These are phyloP conservation scores for Diglossa cyanea DNA, from an alignment of 2,797 vertebrate genomes.

Conservation along the genomic window DNA sequence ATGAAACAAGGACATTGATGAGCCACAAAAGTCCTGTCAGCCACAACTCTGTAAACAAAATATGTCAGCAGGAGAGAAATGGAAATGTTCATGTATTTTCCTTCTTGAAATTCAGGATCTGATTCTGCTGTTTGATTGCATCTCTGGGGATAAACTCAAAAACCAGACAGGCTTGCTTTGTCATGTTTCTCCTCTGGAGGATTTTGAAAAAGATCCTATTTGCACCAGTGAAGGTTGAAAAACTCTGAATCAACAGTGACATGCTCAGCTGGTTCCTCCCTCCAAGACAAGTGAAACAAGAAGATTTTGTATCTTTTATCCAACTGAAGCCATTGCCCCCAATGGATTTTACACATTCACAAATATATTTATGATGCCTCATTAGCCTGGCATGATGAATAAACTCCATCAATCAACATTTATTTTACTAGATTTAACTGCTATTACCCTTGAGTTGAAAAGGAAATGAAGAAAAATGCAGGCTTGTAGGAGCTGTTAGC, in stretches of 20 bases:
- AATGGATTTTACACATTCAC: constrained; percentile 1
- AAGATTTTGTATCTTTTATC: not conserved
- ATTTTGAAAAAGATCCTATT: not conserved
- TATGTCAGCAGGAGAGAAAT: not conserved
- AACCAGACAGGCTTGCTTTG: not conserved
- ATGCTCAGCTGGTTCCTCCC: not conserved
- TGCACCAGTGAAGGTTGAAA: not conserved
- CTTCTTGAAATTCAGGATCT: not conserved
- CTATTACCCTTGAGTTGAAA: constrained; percentile 17
- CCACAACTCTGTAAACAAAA: not conserved
- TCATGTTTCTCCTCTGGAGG: not conserved
- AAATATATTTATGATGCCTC: constrained; percentile 51
- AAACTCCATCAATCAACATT: constrained; percentile 47
- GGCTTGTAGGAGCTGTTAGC: not conserved
- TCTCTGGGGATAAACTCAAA: not conserved
- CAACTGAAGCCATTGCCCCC: constrained; percentile 1
- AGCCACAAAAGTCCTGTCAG: not conserved
- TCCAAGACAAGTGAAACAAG: not conserved
- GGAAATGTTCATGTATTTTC: not conserved
- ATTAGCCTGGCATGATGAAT: constrained; percentile 40
- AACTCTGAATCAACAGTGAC: not conserved
- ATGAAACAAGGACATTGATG: not conserved
- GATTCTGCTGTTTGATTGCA: not conserved
- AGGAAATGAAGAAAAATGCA: constrained; percentile 26
- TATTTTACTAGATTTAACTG: constrained; percentile 51